Evolutionary conservation across 2,797 vertebrate genomes (phyloP), one percentile per base, ranked within the genome.

Genomic region (Novumbra hubbsi): DNA sequence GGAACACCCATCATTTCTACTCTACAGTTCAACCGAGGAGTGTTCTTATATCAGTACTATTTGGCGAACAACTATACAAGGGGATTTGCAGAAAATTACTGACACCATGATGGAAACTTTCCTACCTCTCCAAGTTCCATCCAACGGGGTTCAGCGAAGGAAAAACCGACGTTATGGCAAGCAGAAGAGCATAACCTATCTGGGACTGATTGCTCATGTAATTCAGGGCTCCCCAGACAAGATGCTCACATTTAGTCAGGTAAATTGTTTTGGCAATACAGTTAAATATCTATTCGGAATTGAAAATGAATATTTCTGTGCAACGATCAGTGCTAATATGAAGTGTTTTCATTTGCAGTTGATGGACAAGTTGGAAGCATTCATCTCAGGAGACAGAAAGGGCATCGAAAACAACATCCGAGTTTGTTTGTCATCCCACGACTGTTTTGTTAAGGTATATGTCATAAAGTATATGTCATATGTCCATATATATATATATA

Each of bases 401-500:
- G 79, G 79, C 8, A 65, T 89, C 0, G 86, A 86, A 75, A 90
- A 88, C 80, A 93, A 88, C 75, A 81, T 93, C 75, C 87, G 92
- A 84, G 91, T 92, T 1, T 93, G 90, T 78, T 84, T 93, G 71
- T 93, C 93, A 2, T 82, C 81, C 52, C 85, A 90, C 82, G 81
- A 76, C 6, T 94, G 92, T 71, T 94, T 94, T 83, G 77, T 88
- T 11, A 94, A 93, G 87, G 92, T 93, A 21, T n/a, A n/a, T n/a
- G n/a, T n/a, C n/a, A n/a, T n/a, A n/a, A n/a, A n/a, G n/a, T n/a
- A n/a, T n/a, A n/a, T n/a, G n/a, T n/a, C n/a, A n/a, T n/a, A n/a
- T n/a, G n/a, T n/a, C n/a, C n/a, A n/a, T n/a, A n/a, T n/a, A n/a
- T n/a, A n/a, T n/a, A n/a, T n/a, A n/a, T n/a, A n/a, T n/a, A n/a